Evolutionary conservation across 2,888 invertebrate species (phyloP), one percentile per base, ranked within the genome.

Genomic region (Rhagium mordax): DNA sequence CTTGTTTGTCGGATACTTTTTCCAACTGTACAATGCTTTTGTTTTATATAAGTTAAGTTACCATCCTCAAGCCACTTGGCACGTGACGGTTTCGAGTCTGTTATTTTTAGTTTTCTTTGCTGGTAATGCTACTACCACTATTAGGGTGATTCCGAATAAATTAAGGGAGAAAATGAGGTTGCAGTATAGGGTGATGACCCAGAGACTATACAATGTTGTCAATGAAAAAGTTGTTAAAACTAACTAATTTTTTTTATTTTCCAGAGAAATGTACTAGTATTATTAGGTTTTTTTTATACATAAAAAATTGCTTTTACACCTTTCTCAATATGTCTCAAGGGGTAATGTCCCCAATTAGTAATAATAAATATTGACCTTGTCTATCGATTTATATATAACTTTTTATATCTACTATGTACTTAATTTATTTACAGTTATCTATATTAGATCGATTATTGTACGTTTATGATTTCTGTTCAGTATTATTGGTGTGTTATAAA

Each of bases 1-100:
- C 89, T 92, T 99, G 13, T 97, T 98, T 85, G 89, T 93, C 49
- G 99, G 98, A 21, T 99, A 99, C 87, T 88, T 96, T 64, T 98
- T 97, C 89, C 98, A 99, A 88, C 90, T 98, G 29, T 98, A 98
- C 88, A 97, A 98, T 84, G 96, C 98, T 0, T 97, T 95, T 86
- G 92, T 93, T n/a, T 90, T 99, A 55, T 97, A 94, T 85, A 89
- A 92, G 74, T 90, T 99, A 76, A 92, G 92, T 80, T 92, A 90
- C 77, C 92, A 94, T 84, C 92, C 93, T 0, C 93, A 94, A 77
- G 95, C 96, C 68, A 95, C 95, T 0, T 99, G 99, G 99, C 99
- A 98, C 92, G 96, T 96, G 13, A 91, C 93, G 68, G 95, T 94
- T 61, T 90, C 97, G 86, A 92, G 94, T 86, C 87, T 92, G 57